Conservation (phyloP, 2,113 vertebrate genomes). For the Sebastes fasciatus region DNA sequence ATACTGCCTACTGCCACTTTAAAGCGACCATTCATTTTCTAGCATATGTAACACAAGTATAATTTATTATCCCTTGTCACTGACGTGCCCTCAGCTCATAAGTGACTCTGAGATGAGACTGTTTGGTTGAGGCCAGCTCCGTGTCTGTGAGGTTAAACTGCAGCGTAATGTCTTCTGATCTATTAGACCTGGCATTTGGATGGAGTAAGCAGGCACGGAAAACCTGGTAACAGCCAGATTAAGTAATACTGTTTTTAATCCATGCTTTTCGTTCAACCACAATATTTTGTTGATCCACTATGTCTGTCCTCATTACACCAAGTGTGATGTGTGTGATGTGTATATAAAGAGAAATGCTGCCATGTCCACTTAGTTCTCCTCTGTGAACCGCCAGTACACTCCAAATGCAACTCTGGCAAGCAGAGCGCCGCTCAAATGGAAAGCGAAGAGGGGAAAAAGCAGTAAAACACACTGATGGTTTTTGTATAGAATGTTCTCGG, state of each 20-base stretch:
- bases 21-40: too few species aligned
- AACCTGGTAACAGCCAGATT: conserved; percentile 66
- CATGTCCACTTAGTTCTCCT: conserved; percentile 58
- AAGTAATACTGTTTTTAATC: conserved; percentile 63
- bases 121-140: conserved; percentile 1
- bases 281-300: conserved; percentile 52
- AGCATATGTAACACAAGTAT: conserved; percentile 5
- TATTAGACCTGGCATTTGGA: conserved; percentile 53
- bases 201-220: conserved; percentile 27
- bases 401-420: conserved; percentile 53
- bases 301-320: conserved; percentile 57
- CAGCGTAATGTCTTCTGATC: conserved; percentile 30
- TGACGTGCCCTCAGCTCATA: not conserved
- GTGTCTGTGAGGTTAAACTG: conserved; percentile 31
- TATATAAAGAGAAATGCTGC: conserved; percentile 63
- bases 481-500: conserved; percentile 33
- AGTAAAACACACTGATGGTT: conserved; percentile 28
- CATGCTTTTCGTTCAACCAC: conserved; percentile 61
- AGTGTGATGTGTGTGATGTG: conserved; percentile 58
- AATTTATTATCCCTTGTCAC: not conserved
- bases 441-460: conserved; percentile 45
- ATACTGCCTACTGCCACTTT: too few species aligned
- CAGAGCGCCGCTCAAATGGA: conserved; percentile 27
- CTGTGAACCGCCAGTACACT: conserved; percentile 39
- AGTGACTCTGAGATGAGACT: not conserved